phyloP scores from a whole-genome alignment of 2,888 invertebrate genomes.

The Apamea anceps region DNA sequence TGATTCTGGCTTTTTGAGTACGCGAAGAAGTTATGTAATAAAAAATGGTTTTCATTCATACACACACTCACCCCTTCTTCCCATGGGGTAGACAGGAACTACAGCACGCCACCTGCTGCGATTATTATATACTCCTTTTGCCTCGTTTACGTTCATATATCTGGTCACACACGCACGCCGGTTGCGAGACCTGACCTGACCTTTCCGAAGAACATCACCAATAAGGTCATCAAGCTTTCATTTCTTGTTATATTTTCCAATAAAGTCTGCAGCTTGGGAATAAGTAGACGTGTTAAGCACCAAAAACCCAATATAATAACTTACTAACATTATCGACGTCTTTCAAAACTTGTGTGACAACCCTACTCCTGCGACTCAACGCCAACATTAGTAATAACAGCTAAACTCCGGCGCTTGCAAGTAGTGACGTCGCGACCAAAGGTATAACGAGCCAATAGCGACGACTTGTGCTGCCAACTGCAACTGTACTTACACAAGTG shows the following conservation, averaged over 20 bases:
- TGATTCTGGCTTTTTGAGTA: neutral
- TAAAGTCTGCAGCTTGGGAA: neutral
- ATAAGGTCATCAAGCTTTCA: neutral
- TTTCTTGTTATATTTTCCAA: neutral
- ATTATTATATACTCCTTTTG: too few species aligned
- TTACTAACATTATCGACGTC: neutral
- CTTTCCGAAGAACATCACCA: too few species aligned
- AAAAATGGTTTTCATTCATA: neutral
- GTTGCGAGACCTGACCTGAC: too few species aligned
- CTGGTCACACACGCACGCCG: too few species aligned
- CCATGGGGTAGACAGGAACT: too few species aligned
- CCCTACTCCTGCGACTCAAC: slow-evolving; percentile 1
- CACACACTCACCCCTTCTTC: too few species aligned
- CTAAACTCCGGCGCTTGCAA: slow-evolving; percentile 5
- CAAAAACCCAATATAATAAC: neutral
- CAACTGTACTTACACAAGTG: slow-evolving; percentile 9
- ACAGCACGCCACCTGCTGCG: too few species aligned
- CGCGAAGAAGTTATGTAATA: neutral
- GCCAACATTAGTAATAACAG: slow-evolving; percentile 15
- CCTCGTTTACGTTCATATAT: too few species aligned
- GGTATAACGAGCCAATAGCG: slow-evolving; percentile 26
- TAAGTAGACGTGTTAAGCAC: neutral
- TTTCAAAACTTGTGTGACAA: neutral
- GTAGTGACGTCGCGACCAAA: slow-evolving; percentile 11
- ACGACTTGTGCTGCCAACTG: slow-evolving; percentile 3